These are phyloP conservation scores for Ashinkailepas kermadecensis DNA, from an alignment of 2,888 invertebrate genomes.

Conservation along the genomic window DNA sequence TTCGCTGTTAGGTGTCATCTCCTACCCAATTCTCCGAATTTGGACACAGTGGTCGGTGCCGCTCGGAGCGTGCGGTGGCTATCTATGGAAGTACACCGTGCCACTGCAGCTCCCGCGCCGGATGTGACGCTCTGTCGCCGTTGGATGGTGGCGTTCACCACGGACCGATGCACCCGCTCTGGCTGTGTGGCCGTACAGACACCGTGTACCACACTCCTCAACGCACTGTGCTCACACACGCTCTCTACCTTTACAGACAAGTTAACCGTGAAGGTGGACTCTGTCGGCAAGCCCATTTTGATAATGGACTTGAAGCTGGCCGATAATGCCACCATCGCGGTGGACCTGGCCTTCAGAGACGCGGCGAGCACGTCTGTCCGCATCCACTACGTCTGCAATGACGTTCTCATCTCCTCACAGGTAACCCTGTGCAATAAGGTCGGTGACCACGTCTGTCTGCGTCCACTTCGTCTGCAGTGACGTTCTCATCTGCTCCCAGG, in stretches of 20 bases:
- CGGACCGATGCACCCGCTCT: too few species aligned
- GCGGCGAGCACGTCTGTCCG: constrained; percentile 69
- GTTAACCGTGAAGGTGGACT: neutral
- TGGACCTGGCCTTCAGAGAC: constrained; percentile 59
- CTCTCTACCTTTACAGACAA: neutral
- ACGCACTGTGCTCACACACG: too few species aligned
- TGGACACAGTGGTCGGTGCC: too few species aligned
- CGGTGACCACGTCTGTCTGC: constrained; percentile 66
- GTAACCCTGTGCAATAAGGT: constrained; percentile 47
- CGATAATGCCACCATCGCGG: constrained; percentile 72
- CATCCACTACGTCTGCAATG: constrained; percentile 72
- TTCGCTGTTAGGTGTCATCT: too few species aligned
- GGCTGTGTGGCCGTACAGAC: too few species aligned
- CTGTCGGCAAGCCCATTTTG: constrained; percentile 40
- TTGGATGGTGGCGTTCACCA: too few species aligned
- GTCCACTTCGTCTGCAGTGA: constrained; percentile 74
- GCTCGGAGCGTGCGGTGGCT: too few species aligned
- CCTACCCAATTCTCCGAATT: too few species aligned
- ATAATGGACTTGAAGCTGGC: constrained; percentile 56
- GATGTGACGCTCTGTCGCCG: too few species aligned
- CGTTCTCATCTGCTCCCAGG: constrained; percentile 63
- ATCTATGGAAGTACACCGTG: too few species aligned
- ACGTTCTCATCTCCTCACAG: constrained; percentile 62
- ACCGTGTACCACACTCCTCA: too few species aligned
- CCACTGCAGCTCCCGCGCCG: too few species aligned